Base-by-base conservation (phyloP, 2,113 vertebrate genomes). In the Oophaga pumilio region DNA sequence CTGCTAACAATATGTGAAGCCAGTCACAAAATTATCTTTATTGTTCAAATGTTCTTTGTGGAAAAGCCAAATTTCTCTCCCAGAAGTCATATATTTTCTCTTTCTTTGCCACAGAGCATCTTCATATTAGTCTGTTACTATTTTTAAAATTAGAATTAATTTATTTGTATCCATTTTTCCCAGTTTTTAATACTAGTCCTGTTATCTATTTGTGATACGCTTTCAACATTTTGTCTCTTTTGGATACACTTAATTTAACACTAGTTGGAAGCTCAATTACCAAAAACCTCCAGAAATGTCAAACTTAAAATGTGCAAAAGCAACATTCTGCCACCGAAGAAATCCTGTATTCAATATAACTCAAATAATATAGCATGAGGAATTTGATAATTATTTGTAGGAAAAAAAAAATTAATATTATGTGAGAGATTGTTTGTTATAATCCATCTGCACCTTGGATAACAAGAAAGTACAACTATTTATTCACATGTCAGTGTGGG, bases 1-100 rank as follows among this genome's bases (percentile, higher is more conserved):
- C 24, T 84, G 28, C 28, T 62, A 64, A 64, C 57, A 82, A 82
- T 82, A 0, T 53, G 43, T 43, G 49, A 52, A 83, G 62, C 50
- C 64, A 53, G n/a, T 83, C 18, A n/a, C 62, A 83, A 69, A 83
- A 68, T 68, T 18, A 62, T 18, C 43, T 68, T 83, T 69, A 83
- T 83, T 69, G 62, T 52, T 17, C n/a, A 53, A 68, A 49, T 33
- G 33, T 56, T 53, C 20, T 24, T 53, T 24, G 43, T 52, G 22
- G 22, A 50, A 20, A 10, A 77, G 49, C 28, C 50, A 12, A 53
- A 77, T 56, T 56, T 56, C 33, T 77, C 49, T 6, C 1, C 22
- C 43, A n/a, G 22, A n/a, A 77, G 14, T 77, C 14, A 43, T 74
- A 24, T 49, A 49, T 74, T 74, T 77, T 24, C 22, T 52, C 20